phyloP scores from a whole-genome alignment of 2,888 invertebrate genomes.

The Metellina segmentata region DNA sequence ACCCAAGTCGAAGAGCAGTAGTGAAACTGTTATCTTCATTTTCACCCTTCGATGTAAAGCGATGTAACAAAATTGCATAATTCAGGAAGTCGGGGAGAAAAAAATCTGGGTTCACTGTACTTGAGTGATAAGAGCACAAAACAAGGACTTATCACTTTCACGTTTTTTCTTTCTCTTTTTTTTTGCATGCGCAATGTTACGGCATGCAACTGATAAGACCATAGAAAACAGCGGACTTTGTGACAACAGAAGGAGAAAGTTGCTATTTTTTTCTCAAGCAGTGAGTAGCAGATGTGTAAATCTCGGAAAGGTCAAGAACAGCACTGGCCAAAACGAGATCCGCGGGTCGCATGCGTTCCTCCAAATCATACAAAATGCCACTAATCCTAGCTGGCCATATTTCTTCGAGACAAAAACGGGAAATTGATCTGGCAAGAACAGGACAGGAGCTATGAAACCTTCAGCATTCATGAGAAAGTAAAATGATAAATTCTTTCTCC shows the following conservation, averaged over 20 bases:
- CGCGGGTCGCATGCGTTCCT: too few relatives aligned
- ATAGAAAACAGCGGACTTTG: neutral
- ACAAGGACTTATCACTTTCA: slow-evolving; percentile 36
- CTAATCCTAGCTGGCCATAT: too few relatives aligned
- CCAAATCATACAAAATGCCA: too few relatives aligned
- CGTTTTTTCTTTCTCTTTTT: slow-evolving; percentile 24
- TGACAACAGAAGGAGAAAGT: neutral
- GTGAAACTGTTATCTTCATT: neutral
- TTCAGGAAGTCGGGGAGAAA: slow-evolving; percentile 4
- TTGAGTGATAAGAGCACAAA: slow-evolving; percentile 44
- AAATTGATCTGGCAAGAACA: too few relatives aligned
- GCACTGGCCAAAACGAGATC: too few relatives aligned
- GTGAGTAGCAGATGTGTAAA: too few relatives aligned
- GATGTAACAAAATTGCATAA: neutral
- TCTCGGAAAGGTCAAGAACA: too few relatives aligned
- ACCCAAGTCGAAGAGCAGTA: too few relatives aligned
- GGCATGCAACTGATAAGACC: neutral
- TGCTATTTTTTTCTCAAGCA: neutral
- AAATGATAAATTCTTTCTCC: too few relatives aligned
- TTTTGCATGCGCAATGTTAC: neutral
- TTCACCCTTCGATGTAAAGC: neutral
- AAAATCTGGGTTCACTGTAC: slow-evolving; percentile 1
- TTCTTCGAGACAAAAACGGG: too few relatives aligned
- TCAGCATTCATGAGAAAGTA: too few relatives aligned
- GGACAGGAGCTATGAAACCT: too few relatives aligned